A percentile compares a stretch with the other conserved stretches of the same genome.
Conservation (phyloP, 2,113 vertebrate genomes). For the Bagarius yarrelli region DNA sequence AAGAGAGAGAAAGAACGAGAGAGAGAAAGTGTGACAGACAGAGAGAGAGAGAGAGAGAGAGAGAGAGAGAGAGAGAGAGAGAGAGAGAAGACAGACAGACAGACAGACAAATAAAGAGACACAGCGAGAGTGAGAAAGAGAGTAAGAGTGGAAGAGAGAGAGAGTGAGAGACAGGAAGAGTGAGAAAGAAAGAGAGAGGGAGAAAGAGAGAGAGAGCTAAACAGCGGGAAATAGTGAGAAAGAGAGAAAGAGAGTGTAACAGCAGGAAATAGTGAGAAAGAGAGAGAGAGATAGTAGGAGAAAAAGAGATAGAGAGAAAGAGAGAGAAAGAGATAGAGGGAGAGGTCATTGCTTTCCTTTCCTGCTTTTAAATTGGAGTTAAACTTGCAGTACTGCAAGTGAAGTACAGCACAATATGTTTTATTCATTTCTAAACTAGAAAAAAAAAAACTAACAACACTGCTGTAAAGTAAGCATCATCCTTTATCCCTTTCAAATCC, state of each 20-base stretch:
- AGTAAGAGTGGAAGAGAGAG: neutral
- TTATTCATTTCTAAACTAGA: conserved; percentile 49
- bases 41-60: neutral
- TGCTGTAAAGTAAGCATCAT: neutral
- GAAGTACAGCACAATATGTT: conserved; percentile 20
- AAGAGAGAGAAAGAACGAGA: neutral
- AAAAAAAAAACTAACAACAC: neutral
- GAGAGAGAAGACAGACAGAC: neutral
- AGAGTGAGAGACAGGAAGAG: neutral
- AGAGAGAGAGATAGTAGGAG: neutral
- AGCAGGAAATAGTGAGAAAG: neutral
- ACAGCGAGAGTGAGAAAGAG: too few relatives aligned
- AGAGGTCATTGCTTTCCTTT: neutral
- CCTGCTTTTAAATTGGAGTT: neutral
- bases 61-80: neutral
- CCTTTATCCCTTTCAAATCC: neutral
- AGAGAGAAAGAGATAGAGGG: neutral
- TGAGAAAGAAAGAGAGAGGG: neutral
- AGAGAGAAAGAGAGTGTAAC: neutral
- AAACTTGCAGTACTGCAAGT: neutral
- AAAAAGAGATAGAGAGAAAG: neutral
- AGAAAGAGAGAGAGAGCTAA: conserved; percentile 3
- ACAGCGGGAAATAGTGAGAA: neutral
- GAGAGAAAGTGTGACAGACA: neutral
- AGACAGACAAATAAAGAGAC: neutral